Base-by-base conservation (phyloP, 1,140 invertebrate species). In the Rhyacophila brunnea region DNA sequence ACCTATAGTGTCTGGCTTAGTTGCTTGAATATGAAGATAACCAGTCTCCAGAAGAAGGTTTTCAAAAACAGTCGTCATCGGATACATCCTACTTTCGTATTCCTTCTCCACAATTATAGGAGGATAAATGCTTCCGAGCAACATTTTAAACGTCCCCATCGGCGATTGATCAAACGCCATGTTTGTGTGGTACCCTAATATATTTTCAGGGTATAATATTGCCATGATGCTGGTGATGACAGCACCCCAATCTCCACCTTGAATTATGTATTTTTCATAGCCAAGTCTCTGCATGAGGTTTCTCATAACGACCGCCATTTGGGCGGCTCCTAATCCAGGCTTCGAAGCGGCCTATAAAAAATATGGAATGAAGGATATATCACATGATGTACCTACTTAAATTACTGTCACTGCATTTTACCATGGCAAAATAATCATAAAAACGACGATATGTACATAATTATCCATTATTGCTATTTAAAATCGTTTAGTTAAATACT, bases 1-100 rank as follows among this genome's bases (percentile, higher is more conserved):
- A 59, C 81, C 89, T 48, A 91, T 72, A 3, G 90, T 92, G 65
- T 92, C 89, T 2, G 90, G 90, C 74, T 90, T 91, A 0, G 88
- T 90, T 2, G 86, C 79, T 71, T 92, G 90, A 38, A 91, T 68
- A 68, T 89, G 85, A 14, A 85, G 62, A 66, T 92, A 92, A 13
- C 88, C 90, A 34, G 68, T 68, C 73, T 90, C 87, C 58, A 77
- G 67, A 0, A 88, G 14, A 0, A 86, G 1, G 34, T 58, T 54
- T 6, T 50, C 45, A 1, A 78, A 70, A 11, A 74, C 64, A 7
- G 78, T 55, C 0, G 60, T 66, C 4, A 88, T 19, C 7, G 82
- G 86, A 70, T 81, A 85, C 54, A 86, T 74, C 66, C 71, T 83
- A 0, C 78, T 66, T 6, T 77, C 59, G 44, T 83, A 67, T 58